Evolutionary conservation across 37 sponge, comb jelly and placozoan species (phyloP), one percentile per base, ranked within the genome.

Genomic region (Ephydatia muelleri): DNA sequence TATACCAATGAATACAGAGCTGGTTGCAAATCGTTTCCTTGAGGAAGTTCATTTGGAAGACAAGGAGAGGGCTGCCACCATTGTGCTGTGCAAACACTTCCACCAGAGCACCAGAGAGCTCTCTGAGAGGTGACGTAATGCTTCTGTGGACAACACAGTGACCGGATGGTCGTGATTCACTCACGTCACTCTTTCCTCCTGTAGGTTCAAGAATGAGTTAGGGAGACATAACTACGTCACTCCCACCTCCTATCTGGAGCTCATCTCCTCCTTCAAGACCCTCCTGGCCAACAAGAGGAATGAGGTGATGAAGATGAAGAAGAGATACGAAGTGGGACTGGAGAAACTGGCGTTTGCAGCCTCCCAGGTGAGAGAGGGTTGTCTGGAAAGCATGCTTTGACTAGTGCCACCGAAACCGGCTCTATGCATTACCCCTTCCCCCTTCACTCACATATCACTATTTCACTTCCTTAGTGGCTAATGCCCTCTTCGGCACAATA

Each of bases 271-370:
- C 11, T 97, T 99, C 88, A 99, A 99, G 87, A 68, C 79, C 26
- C 87, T 99, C 35, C 67, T 99, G 67, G 80, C 82, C 19, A 84
- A 64, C 75, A 99, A 96, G 74, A 89, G 94, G 83, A 88, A 88
- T n/a, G 91, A 89, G 40, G 88, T 99, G 3, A 38, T 86, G 49
- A 93, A 89, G 78, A 77, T 89, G 75, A 99, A 99, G 93, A 89
- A 91, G 79, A 92, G 97, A 66, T 99, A 96, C 71, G 91, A 90
- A 39, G 95, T 94, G 36, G 99, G 99, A 25, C 85, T 99, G 66
- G 97, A 99, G 82, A 96, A 99, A 68, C 93, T 99, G 11, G 88
- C 88, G 32, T 99, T 95, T 92, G 99, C 99, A 49, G 94, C 99
- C 3, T 94, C 95, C 37, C 99, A 98, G 85, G 95, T 95, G 75